Percentiles rank a stretch among this genome's conserved stretches.
Evolutionary conservation across 2,113 vertebrate species (phyloP).

Genomic region (Oreotragus oreotragus): DNA sequence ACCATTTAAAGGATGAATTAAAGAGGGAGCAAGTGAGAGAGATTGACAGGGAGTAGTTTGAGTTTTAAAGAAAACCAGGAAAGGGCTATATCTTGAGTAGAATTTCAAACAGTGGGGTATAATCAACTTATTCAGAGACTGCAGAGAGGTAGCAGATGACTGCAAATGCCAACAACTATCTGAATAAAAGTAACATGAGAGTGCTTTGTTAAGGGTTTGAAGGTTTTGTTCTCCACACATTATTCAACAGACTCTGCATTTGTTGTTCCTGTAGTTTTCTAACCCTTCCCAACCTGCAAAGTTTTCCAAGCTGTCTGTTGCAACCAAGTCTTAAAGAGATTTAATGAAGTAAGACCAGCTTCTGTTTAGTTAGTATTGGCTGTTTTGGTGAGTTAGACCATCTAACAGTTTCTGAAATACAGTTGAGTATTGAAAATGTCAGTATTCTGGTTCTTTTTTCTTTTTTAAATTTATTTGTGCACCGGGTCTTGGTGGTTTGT

Average conservation of each 20-base stretch:
- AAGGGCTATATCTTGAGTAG: background rate
- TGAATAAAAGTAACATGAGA: background rate
- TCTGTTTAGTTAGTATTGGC: background rate
- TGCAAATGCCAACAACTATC: background rate
- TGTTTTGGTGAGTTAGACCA: background rate
- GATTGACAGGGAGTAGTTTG: background rate
- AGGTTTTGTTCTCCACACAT: background rate
- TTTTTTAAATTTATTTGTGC: background rate
- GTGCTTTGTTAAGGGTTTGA: background rate
- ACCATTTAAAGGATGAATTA: background rate
- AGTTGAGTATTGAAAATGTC: background rate
- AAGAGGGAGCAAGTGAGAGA: background rate
- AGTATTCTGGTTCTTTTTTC: background rate
- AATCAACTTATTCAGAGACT: background rate
- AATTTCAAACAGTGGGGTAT: background rate
- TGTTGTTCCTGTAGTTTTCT: background rate
- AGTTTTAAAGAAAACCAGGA: background rate
- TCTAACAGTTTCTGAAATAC: background rate
- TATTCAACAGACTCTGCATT: background rate
- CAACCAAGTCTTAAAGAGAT: background rate
- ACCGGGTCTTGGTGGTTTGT: background rate
- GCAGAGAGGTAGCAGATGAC: background rate
- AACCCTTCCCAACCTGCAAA: background rate
- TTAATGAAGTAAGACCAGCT: background rate
- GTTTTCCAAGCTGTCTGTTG: background rate